A percentile compares a stretch with the other conserved stretches of the same genome.
Evolutionary conservation across 2,888 invertebrate genomes (phyloP).

Genomic region (Drosophila eohydei): DNA sequence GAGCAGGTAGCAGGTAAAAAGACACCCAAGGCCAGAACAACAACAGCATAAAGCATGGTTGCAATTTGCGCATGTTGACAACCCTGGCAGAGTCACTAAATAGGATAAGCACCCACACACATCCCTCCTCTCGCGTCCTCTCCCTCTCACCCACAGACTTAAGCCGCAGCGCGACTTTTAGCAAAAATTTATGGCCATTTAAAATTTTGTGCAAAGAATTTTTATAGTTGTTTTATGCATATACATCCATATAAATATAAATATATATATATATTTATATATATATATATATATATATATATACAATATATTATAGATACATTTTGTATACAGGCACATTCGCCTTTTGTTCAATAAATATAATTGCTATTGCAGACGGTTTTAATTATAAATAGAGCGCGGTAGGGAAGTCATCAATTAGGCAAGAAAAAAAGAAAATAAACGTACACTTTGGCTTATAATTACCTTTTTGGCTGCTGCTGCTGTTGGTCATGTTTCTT

Average conservation of each 20-base stretch:
- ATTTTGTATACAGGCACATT: constrained; percentile 29
- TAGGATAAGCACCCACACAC: constrained; percentile 59
- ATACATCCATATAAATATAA: constrained; percentile 5
- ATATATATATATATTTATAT: constrained; percentile 18
- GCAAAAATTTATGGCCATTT: constrained; percentile 64
- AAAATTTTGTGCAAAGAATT: constrained; percentile 61
- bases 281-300: constrained; percentile 11
- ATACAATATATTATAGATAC: constrained; percentile 11
- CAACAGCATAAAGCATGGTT: constrained; percentile 16
- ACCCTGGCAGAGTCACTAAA: constrained; percentile 58
- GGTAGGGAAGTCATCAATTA: constrained; percentile 76
- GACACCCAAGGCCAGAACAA: constrained; percentile 38
- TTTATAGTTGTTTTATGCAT: constrained; percentile 61
- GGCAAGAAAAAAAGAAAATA: constrained; percentile 41
- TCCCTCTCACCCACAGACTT: constrained; percentile 37
- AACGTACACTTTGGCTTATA: constrained; percentile 52
- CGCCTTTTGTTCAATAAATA: constrained; percentile 67
- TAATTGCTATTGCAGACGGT: constrained; percentile 67
- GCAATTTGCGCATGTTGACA: constrained; percentile 31
- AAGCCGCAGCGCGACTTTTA: constrained; percentile 56
- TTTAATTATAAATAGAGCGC: constrained; percentile 69
- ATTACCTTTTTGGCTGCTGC: constrained; percentile 57
- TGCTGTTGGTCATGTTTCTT: constrained; percentile 33
- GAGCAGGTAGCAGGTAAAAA: constrained; percentile 51
- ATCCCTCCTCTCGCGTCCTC: background rate